Evolutionary conservation across 2,888 invertebrate species (phyloP).

Genomic region (Amblyjoppa proteus): DNA sequence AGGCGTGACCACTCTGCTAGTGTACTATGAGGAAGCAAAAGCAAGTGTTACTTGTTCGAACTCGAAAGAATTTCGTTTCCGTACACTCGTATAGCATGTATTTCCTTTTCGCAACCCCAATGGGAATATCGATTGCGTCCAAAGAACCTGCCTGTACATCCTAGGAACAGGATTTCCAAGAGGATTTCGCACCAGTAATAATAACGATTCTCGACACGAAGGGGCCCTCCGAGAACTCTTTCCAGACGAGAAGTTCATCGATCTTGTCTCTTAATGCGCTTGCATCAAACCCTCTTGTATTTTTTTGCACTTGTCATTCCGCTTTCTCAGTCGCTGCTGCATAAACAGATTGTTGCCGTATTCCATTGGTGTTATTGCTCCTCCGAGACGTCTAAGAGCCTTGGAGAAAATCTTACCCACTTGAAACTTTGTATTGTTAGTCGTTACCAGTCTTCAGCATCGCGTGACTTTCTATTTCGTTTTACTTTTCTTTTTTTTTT

Average conservation of each 20-base stretch:
- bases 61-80: background rate
- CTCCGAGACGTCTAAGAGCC: background rate
- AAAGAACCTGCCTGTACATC: background rate
- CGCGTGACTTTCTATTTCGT: slow-evolving; percentile 3
- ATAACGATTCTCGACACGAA: slow-evolving; percentile 43
- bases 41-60: background rate
- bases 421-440: slow-evolving; percentile 3
- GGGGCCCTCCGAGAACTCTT: background rate
- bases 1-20: too few relatives aligned
- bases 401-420: background rate
- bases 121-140: background rate
- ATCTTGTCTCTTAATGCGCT: slow-evolving; percentile 34
- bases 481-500: background rate
- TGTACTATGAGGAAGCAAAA: too few relatives aligned
- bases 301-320: background rate
- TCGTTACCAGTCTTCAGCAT: slow-evolving; percentile 26
- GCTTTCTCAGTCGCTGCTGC: slow-evolving; percentile 5
- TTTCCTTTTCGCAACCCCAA: background rate
- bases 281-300: background rate
- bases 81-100: background rate
- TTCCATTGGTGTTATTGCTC: slow-evolving; percentile 36
- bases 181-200: slow-evolving; percentile 9
- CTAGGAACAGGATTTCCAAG: slow-evolving; percentile 3
- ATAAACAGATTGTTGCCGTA: slow-evolving; percentile 32
- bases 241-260: slow-evolving; percentile 33